Percentiles rank a stretch among this genome's conserved stretches.
Conservation (phyloP, 2,797 vertebrate genomes). For the Acestrorhynchus altus region DNA sequence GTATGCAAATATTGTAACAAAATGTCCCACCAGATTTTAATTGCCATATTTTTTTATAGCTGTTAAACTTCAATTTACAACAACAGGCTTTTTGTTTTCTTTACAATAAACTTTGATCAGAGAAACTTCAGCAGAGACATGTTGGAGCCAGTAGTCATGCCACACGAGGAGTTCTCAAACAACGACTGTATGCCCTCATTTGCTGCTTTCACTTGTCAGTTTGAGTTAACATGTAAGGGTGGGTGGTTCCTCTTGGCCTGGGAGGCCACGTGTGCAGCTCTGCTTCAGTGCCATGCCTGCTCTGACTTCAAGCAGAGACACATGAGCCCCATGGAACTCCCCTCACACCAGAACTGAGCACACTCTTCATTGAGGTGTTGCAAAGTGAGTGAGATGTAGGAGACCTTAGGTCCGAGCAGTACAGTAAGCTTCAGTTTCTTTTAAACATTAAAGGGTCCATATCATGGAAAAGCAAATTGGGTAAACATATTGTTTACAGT, state of each 20-base stretch:
- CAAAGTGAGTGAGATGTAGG: background rate
- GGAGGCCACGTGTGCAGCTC: slow-evolving; percentile 35
- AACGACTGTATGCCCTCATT: background rate
- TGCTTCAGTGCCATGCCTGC: background rate
- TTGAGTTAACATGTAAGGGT: background rate
- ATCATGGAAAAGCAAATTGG: too few relatives aligned
- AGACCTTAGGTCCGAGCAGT: background rate
- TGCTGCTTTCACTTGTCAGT: slow-evolving; percentile 25
- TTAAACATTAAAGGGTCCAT: background rate
- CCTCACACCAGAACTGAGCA: slow-evolving; percentile 1
- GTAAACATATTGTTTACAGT: too few relatives aligned
- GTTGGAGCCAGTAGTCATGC: background rate
- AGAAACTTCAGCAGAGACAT: background rate
- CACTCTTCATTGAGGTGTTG: background rate
- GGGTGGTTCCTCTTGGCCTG: background rate
- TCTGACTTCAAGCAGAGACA: slow-evolving; percentile 25
- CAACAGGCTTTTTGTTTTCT: too few relatives aligned
- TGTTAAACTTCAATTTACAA: background rate
- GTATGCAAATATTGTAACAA: background rate
- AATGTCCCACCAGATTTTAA: too few relatives aligned
- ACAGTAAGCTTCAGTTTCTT: background rate
- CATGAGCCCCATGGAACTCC: slow-evolving; percentile 16
- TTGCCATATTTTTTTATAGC: background rate
- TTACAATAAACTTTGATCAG: background rate
- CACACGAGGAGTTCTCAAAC: background rate